Evolutionary conservation across 2,113 vertebrate species (phyloP).

Genomic region (Brachypteracias leptosomus): DNA sequence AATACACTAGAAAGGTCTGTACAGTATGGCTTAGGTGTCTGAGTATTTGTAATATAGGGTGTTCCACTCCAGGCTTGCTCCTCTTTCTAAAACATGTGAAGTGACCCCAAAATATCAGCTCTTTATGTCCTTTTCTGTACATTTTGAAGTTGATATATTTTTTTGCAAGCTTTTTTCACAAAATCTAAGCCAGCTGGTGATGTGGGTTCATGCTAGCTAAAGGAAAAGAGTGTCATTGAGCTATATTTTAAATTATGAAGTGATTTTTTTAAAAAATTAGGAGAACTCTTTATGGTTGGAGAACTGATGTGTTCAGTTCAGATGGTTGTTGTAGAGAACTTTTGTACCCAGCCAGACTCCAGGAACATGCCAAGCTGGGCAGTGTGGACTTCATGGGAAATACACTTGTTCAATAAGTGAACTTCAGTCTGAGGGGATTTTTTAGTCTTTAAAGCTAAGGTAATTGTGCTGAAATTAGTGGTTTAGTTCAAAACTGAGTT

Average conservation of each 20-base stretch:
- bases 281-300: background rate
- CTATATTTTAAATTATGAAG: conserved; percentile 53
- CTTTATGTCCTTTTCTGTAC: conserved; percentile 56
- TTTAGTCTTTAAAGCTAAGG: background rate
- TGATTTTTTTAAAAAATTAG: conserved; percentile 27
- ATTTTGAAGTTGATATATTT: conserved; percentile 63
- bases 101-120: conserved; percentile 22
- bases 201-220: background rate
- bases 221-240: background rate
- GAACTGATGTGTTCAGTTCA: background rate
- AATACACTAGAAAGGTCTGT: background rate
- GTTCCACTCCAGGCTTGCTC: conserved; percentile 30
- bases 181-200: background rate
- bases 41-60: conserved; percentile 13
- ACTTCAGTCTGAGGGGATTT: background rate
- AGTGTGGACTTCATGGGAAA: background rate
- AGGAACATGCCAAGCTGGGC: background rate
- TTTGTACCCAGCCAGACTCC: background rate
- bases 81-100: conserved; percentile 45
- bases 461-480: background rate
- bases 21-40: background rate
- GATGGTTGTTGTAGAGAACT: background rate
- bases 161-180: conserved; percentile 67
- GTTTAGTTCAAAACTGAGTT: background rate
- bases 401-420: background rate